Evolutionary conservation across 2,797 vertebrate genomes (phyloP), one percentile per base, ranked within the genome.

Genomic region (Cossypha polioptera): DNA sequence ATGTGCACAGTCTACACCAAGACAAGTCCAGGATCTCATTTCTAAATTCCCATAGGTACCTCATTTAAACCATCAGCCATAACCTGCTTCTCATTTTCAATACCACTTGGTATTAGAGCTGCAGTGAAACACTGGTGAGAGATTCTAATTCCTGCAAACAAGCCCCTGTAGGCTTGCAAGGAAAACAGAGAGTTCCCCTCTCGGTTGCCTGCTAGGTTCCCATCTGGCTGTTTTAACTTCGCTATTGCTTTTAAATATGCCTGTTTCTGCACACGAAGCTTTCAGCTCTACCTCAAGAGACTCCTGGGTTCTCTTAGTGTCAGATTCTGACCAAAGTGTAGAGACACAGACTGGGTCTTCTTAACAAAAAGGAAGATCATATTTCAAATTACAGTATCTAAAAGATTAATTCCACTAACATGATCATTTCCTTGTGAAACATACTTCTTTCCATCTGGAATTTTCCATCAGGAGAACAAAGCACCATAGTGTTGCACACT

Each of bases 141-240:
- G 95, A 96, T 95, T 95, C 95, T 97, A 96, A 97, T 97, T 96
- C 96, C 96, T 94, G 92, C 95, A 96, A 97, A 97, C 95, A 97
- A 96, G 96, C 89, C 96, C 96, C 96, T 73, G 55, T 94, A 95
- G 95, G 94, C 94, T 92, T 96, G 94, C 95, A 96, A 91, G 91
- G 87, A 95, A 96, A 97, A 96, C 94, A 97, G 85, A 94, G 95
- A 92, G 89, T 88, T 96, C 88, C 86, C 87, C 85, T 90, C 88
- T 94, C 2, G 3, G 79, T 91, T 92, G 94, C 95, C 96, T 97
- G 95, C 96, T 96, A 97, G 76, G 91, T 86, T 97, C 96, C 96
- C 96, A 96, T 97, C 96, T 97, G 95, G 95, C 87, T 94, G 95
- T 83, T 97, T 95, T 94, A 97, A 96, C 89, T 96, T 95, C 76